Conservation (phyloP, 2,113 vertebrate genomes). For the Coracopsis vasa region DNA sequence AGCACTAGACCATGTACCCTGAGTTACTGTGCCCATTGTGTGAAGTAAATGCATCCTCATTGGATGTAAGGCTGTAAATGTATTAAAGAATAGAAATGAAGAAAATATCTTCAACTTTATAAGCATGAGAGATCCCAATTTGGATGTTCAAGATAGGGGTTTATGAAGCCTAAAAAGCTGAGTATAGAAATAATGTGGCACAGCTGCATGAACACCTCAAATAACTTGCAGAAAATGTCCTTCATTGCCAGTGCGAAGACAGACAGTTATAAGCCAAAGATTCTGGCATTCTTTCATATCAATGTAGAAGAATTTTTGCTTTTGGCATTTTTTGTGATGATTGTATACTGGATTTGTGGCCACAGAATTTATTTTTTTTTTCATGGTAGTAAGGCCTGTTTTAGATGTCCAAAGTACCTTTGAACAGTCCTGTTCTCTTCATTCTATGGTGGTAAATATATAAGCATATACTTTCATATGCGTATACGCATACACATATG, state of each 20-base stretch:
- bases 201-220: background rate
- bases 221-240: background rate
- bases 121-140: background rate
- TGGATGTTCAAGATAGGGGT: background rate
- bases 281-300: background rate
- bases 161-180: constrained; percentile 22
- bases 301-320: background rate
- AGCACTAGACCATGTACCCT: background rate
- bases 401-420: background rate
- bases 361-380: background rate
- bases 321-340: background rate
- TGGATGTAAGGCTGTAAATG: background rate
- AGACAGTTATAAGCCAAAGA: background rate
- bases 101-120: background rate
- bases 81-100: constrained; percentile 1
- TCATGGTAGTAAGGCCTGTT: background rate
- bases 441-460: background rate
- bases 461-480: background rate
- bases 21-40: background rate
- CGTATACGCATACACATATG: background rate
- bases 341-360: background rate
- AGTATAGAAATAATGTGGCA: constrained; percentile 9
- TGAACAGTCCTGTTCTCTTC: background rate
- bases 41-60: background rate
- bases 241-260: background rate